Evolutionary conservation across 1,140 invertebrate species (phyloP), one percentile per base, ranked within the genome.

Genomic region (Choristoneura fumiferana): DNA sequence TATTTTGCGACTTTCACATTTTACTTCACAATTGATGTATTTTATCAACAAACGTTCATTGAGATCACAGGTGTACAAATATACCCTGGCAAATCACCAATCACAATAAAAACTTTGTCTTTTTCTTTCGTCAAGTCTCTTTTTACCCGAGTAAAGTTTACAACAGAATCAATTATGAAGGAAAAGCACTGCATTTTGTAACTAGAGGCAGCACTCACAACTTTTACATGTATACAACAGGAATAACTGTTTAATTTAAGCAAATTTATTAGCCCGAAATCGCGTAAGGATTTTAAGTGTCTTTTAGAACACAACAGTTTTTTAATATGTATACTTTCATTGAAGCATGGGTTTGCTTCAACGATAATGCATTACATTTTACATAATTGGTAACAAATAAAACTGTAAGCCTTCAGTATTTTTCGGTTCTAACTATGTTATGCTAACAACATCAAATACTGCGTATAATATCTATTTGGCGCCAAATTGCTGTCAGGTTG

Each of bases 31-130:
- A 71, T 64, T 66, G 71, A 71, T 62, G 64, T 62, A 67, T 67
- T 78, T 71, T 72, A 73, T 64, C 72, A 81, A 76, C 77, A 82
- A 77, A 73, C 83, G 81, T 77, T 77, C 76, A 76, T 73, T 87
- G 84, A 87, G 84, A 87, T 87, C 84, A 87, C 84, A 87, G 83
- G 81, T 79, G 82, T 78, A 85, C 65, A 59, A n/a, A 65, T 67
- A 75, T 73, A 84, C 78, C 79, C 81, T 84, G 78, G 81, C 81
- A 73, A 78, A 80, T 78, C 73, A 86, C 72, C 69, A 69, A 78
- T 60, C 58, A 69, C 69, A 64, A 65, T 60, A 54, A 39, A 65
- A 79, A 71, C 65, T 60, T 36, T 71, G 63, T 66, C 68, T 69
- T 66, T 49, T 58, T 53, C 40, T 29, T 49, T 49, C 43, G 43